phyloP scores from a whole-genome alignment of 1,140 invertebrate genomes.

The Kradibia gibbosae region DNA sequence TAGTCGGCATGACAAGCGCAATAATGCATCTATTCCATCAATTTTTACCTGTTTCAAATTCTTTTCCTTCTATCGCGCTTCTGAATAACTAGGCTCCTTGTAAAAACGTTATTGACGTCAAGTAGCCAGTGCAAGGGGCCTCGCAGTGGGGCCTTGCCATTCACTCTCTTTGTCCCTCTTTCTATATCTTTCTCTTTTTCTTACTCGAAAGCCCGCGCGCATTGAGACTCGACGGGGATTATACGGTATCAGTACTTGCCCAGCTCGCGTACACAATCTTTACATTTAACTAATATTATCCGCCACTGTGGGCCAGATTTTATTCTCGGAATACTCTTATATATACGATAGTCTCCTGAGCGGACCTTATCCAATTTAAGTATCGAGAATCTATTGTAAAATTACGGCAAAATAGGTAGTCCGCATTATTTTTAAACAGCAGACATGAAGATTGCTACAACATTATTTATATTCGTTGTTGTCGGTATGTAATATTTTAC shows the following conservation, averaged over 20 bases:
- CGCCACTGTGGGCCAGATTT: background rate
- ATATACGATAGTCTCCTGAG: background rate
- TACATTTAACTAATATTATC: background rate
- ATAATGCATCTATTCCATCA: background rate
- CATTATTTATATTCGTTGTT: constrained; percentile 65
- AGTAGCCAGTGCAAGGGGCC: background rate
- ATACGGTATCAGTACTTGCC: constrained; percentile 65
- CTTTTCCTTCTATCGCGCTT: background rate
- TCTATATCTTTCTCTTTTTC: constrained; percentile 16
- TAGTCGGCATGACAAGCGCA: background rate
- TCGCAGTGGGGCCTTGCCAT: background rate
- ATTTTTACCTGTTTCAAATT: background rate
- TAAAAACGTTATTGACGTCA: background rate
- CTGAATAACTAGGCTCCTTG: background rate
- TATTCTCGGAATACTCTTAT: background rate
- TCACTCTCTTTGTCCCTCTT: background rate
- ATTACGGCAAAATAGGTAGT: background rate
- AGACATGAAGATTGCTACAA: constrained; percentile 66
- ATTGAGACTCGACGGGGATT: constrained; percentile 49
- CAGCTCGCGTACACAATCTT: constrained; percentile 55
- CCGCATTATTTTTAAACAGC: constrained; percentile 56
- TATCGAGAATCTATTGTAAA: background rate
- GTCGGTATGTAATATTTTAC: constrained; percentile 61
- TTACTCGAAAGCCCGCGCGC: constrained; percentile 27
- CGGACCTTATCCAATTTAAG: background rate